These are phyloP conservation scores for Poeciliopsis turrubarensis DNA, from an alignment of 2,113 vertebrate genomes.

Conservation along the genomic window DNA sequence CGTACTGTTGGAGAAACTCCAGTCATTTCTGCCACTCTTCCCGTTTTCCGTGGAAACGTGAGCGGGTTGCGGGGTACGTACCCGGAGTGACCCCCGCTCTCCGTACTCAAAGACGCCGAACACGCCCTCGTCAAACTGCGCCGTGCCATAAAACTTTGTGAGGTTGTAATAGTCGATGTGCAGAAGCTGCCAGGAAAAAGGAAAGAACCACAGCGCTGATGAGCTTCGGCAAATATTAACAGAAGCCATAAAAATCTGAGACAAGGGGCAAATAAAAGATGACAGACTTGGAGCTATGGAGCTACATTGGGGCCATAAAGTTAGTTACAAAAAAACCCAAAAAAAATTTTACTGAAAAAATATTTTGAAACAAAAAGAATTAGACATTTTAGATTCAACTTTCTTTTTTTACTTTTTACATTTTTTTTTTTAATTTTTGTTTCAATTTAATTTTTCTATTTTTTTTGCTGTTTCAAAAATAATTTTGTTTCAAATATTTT, in stretches of 20 bases:
- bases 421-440: too few species aligned
- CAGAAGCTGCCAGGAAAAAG: conserved; percentile 80
- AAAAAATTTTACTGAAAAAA: too few species aligned
- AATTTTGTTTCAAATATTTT: too few species aligned
- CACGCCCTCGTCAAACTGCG: conserved; percentile 87
- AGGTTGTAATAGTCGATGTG: conserved; percentile 96
- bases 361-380: too few species aligned
- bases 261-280: neutral
- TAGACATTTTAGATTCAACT: too few species aligned
- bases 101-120: conserved; percentile 94
- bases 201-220: neutral
- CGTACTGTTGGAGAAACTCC: conserved; percentile 79
- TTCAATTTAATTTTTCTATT: too few species aligned
- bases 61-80: conserved; percentile 60
- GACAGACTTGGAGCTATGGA: neutral
- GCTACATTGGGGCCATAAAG: too few species aligned
- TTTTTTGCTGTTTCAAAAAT: too few species aligned
- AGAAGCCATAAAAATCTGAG: conserved; percentile 3
- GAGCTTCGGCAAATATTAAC: conserved; percentile 18
- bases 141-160: conserved; percentile 97
- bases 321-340: too few species aligned
- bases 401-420: too few species aligned
- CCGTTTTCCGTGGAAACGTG: too few species aligned
- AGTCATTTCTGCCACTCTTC: neutral
- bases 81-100: conserved; percentile 91